Percentiles rank a stretch among this genome's conserved stretches.
These are phyloP conservation scores for Thryonomys swinderianus DNA, from an alignment of 2,113 vertebrate species.

Conservation along the genomic window DNA sequence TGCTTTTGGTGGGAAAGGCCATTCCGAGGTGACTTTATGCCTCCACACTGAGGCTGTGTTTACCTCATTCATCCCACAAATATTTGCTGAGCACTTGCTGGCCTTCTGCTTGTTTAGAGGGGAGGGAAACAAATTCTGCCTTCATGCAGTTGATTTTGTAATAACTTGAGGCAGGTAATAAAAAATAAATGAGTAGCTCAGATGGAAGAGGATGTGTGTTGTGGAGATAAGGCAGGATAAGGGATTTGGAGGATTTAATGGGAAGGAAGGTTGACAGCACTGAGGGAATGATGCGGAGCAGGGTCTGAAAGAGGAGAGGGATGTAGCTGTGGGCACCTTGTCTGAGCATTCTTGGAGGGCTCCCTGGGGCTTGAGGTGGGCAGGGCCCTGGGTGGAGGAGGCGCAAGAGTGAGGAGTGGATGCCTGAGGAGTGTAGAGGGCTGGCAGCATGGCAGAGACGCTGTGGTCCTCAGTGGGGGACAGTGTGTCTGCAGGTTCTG, in stretches of 20 bases:
- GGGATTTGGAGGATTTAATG: background rate
- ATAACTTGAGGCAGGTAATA: background rate
- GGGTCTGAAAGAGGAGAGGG: background rate
- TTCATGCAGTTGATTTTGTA: background rate
- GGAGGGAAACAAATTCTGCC: background rate
- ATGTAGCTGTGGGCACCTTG: background rate
- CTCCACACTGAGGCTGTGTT: too few relatives aligned
- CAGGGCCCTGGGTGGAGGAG: too few relatives aligned
- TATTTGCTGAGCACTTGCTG: background rate
- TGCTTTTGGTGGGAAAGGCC: background rate
- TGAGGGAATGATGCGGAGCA: too few relatives aligned
- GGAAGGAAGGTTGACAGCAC: too few relatives aligned
- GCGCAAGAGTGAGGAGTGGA: too few relatives aligned
- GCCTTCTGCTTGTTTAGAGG: background rate
- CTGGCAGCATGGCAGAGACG: background rate
- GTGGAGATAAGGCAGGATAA: background rate
- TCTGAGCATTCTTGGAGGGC: background rate
- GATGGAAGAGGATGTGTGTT: background rate
- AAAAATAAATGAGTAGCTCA: background rate
- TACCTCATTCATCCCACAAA: background rate
- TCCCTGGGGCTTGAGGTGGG: fast-evolving
- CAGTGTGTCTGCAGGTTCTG: fast-evolving
- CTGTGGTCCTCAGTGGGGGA: fast-evolving
- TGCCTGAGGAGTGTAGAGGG: too few relatives aligned
- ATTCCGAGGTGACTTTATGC: background rate